These are phyloP conservation scores for Polydrusus tereticollis DNA, from an alignment of 2,888 invertebrate species.

Conservation along the genomic window DNA sequence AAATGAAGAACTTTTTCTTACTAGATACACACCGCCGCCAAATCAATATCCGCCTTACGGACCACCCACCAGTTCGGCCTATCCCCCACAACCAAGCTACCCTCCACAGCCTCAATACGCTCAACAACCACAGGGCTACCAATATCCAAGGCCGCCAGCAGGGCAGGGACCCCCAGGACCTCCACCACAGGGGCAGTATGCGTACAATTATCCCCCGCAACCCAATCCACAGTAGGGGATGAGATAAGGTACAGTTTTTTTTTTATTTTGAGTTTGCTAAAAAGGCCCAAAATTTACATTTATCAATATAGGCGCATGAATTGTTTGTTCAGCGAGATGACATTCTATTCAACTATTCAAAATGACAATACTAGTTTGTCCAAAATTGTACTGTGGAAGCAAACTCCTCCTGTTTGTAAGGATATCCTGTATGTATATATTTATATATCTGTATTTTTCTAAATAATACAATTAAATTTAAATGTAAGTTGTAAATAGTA, in stretches of 20 bases:
- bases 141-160: slow-evolving; percentile 75
- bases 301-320: too few species aligned
- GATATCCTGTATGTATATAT: too few species aligned
- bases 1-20: not conserved
- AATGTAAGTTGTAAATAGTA: too few species aligned
- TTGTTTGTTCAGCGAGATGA: too few species aligned
- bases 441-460: too few species aligned
- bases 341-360: too few species aligned
- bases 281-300: too few species aligned
- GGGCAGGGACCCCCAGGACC: slow-evolving; percentile 35
- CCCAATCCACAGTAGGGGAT: slow-evolving; percentile 73
- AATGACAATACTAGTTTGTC: too few species aligned
- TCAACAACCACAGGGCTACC: slow-evolving; percentile 74
- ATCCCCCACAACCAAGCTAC: slow-evolving; percentile 74
- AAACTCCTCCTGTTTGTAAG: too few species aligned
- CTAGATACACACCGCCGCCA: slow-evolving; percentile 60
- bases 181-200: slow-evolving; percentile 80
- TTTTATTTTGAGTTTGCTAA: not conserved
- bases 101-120: slow-evolving; percentile 74
- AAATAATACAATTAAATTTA: too few species aligned
- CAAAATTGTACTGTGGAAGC: too few species aligned
- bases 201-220: slow-evolving; percentile 84
- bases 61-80: slow-evolving; percentile 65
- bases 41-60: slow-evolving; percentile 63
- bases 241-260: not conserved